phyloP scores from a whole-genome alignment of 2,888 invertebrate species.

The Gibbula magus region DNA sequence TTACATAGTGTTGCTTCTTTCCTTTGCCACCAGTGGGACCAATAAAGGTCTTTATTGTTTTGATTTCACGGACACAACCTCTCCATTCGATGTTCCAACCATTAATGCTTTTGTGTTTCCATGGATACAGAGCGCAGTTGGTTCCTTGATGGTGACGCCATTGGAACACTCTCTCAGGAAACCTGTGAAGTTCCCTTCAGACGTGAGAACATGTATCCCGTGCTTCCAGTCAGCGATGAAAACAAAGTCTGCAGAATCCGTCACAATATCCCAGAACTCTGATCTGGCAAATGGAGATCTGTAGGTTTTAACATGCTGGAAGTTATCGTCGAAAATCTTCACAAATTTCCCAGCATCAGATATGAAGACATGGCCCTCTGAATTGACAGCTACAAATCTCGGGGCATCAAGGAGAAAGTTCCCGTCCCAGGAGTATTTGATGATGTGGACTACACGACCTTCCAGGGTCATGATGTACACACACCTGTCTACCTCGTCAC shows the following conservation, averaged over 20 bases:
- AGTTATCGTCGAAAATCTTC: conserved; percentile 41
- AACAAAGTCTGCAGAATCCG: conserved; percentile 30
- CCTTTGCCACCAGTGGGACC: too few relatives aligned
- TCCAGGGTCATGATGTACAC: conserved; percentile 28
- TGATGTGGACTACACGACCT: conserved; percentile 24
- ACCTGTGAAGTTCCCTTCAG: conserved; percentile 23
- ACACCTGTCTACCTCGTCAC: conserved; percentile 34
- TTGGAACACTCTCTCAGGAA: conserved; percentile 20
- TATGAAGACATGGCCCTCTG: conserved; percentile 36
- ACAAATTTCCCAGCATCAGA: conserved; percentile 40
- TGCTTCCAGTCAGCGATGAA: conserved; percentile 46
- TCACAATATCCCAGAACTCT: conserved; percentile 47
- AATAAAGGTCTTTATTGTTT: too few relatives aligned
- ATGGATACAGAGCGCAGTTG: conserved; percentile 10
- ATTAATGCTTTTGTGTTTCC: not conserved
- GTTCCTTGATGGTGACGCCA: conserved; percentile 2
- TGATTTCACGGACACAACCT: not conserved
- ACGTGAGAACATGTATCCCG: conserved; percentile 38
- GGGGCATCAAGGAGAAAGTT: conserved; percentile 38
- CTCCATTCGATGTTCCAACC: conserved; percentile 29
- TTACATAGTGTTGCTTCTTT: too few relatives aligned
- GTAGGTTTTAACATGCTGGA: conserved; percentile 35
- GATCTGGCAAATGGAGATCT: conserved; percentile 37
- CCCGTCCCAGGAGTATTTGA: conserved; percentile 41
- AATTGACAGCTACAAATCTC: conserved; percentile 41